Percentiles rank a stretch among this genome's conserved stretches.
Conservation (phyloP, 2,888 invertebrate species). For the Aelia acuminata region DNA sequence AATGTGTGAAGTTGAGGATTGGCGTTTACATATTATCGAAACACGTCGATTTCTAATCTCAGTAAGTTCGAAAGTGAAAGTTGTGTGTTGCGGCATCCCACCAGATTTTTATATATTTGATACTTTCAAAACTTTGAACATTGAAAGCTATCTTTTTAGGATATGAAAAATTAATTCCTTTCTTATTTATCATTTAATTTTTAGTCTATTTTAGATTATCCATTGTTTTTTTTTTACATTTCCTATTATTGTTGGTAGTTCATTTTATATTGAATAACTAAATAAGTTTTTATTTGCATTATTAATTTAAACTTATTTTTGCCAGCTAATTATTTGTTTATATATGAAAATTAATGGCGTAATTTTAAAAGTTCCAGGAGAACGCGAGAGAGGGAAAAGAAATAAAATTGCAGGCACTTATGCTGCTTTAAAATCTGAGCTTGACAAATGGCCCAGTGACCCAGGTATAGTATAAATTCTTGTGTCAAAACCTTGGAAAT, state of each 20-base stretch:
- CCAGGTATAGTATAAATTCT: neutral
- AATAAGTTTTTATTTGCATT: neutral
- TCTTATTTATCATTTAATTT: neutral
- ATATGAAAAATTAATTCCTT: neutral
- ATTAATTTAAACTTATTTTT: neutral
- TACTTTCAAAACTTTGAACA: too few relatives aligned
- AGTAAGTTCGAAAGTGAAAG: too few relatives aligned
- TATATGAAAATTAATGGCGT: neutral
- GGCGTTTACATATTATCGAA: too few relatives aligned
- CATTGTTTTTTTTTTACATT: too few relatives aligned
- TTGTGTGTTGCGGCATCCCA: too few relatives aligned
- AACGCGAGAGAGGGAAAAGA: slow-evolving; percentile 21
- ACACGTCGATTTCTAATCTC: too few relatives aligned
- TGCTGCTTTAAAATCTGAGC: slow-evolving; percentile 26
- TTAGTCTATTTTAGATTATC: too few relatives aligned
- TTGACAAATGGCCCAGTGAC: slow-evolving; percentile 16
- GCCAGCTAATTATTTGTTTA: neutral
- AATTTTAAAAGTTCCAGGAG: slow-evolving; percentile 1
- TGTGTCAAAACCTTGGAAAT: too few relatives aligned
- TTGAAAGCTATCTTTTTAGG: too few relatives aligned
- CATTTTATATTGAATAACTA: neutral
- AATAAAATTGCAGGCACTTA: slow-evolving; percentile 34
- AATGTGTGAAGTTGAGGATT: too few relatives aligned
- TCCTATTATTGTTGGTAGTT: too few relatives aligned
- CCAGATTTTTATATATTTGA: too few relatives aligned